These are phyloP conservation scores for Micrastur ruficollis DNA, from an alignment of 2,797 vertebrate genomes.

Conservation along the genomic window DNA sequence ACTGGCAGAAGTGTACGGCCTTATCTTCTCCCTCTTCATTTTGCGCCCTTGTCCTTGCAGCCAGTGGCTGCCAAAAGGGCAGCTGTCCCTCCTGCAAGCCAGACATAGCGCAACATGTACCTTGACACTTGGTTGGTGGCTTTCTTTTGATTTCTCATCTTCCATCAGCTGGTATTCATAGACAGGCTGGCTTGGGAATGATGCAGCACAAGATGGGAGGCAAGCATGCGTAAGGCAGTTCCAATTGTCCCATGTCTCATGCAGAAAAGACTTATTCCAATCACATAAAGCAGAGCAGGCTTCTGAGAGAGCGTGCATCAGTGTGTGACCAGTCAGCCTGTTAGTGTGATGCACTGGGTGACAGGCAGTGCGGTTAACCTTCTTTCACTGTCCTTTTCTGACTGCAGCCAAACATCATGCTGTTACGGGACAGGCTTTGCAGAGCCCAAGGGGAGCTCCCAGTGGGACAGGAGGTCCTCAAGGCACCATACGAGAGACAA, in stretches of 20 bases:
- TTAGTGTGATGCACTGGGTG: neutral
- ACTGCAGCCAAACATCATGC: slow-evolving; percentile 80
- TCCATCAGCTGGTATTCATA: neutral
- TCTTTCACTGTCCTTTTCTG: neutral
- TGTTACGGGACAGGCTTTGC: slow-evolving; percentile 86
- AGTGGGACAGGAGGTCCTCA: slow-evolving; percentile 30
- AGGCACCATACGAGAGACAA: slow-evolving; percentile 27
- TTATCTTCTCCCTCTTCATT: neutral
- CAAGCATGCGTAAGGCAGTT: neutral
- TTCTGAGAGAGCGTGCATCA: neutral
- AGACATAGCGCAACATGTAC: neutral
- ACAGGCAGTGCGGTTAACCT: neutral
- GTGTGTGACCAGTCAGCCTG: neutral
- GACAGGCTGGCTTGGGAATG: neutral
- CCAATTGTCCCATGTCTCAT: neutral
- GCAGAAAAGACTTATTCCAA: neutral
- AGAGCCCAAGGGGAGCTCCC: slow-evolving; percentile 83
- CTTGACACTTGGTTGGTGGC: neutral
- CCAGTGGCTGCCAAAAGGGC: neutral
- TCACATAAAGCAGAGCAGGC: neutral
- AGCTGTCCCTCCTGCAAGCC: neutral
- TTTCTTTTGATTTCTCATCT: neutral
- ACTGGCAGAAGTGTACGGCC: neutral
- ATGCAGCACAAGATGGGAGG: neutral
- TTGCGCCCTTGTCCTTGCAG: neutral